Evolutionary conservation across 1,140 invertebrate genomes (phyloP).

Genomic region (Aphis gossypii): DNA sequence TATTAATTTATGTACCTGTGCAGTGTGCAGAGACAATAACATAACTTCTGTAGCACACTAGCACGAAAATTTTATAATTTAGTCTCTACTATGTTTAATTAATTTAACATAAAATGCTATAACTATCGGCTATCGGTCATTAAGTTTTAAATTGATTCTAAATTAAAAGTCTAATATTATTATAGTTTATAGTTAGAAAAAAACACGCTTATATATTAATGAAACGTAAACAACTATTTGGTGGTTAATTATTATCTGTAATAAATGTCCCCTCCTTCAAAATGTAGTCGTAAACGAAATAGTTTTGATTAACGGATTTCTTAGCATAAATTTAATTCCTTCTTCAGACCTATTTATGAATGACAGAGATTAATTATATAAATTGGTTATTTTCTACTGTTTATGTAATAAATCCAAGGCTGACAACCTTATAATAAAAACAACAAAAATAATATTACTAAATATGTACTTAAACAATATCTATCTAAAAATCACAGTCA

Average conservation of each 20-base stretch:
- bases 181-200: not conserved
- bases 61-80: too few relatives aligned
- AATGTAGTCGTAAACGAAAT: not conserved
- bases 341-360: not conserved
- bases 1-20: too few relatives aligned
- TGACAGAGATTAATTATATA: slow-evolving; percentile 10
- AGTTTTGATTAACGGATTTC: not conserved
- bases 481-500: not conserved
- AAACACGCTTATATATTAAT: not conserved
- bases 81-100: not conserved
- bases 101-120: not conserved
- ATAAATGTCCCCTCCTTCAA: not conserved
- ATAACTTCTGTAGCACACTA: too few relatives aligned
- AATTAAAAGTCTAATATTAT: not conserved
- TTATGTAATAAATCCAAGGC: not conserved
- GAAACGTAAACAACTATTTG: not conserved
- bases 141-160: not conserved
- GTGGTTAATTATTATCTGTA: not conserved
- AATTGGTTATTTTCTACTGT: not conserved
- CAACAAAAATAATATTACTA: not conserved
- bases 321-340: not conserved
- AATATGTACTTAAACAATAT: not conserved
- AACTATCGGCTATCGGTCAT: not conserved
- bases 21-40: too few relatives aligned
- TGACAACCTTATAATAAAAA: not conserved